These are phyloP conservation scores for Ceratina japonica DNA, from an alignment of 1,140 invertebrate genomes.

Conservation along the genomic window DNA sequence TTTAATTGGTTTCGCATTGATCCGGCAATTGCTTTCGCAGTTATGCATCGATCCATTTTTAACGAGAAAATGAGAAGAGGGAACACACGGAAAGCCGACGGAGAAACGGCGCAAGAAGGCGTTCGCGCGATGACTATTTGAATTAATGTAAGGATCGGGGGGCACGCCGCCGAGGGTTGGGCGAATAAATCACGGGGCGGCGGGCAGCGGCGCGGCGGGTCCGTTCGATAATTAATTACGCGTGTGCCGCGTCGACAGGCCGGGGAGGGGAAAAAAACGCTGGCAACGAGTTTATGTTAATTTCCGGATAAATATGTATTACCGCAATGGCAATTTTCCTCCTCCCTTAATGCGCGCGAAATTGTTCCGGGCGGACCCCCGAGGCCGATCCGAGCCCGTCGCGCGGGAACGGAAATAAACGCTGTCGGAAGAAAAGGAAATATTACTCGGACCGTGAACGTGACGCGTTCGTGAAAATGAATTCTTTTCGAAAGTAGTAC, in stretches of 20 bases:
- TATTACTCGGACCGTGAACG: neutral
- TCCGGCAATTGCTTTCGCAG: no score
- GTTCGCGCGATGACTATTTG: neutral
- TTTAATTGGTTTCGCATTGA: no score
- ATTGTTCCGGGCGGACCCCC: neutral
- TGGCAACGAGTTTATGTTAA: neutral
- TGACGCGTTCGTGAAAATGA: no score
- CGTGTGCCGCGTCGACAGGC: neutral
- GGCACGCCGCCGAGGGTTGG: neutral
- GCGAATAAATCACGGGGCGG: conserved; percentile 5
- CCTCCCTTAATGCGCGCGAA: neutral
- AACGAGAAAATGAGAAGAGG: neutral
- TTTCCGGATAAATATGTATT: conserved; percentile 10
- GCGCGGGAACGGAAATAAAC: conserved; percentile 8
- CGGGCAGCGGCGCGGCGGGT: conserved; percentile 5
- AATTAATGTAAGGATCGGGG: neutral
- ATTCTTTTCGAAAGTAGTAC: no score
- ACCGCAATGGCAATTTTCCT: neutral
- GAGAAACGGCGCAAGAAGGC: no score
- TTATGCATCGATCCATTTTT: neutral
- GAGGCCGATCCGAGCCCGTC: conserved; percentile 1
- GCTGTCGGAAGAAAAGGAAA: neutral
- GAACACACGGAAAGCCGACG: no score
- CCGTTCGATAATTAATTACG: conserved; percentile 37
- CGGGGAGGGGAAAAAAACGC: neutral